phyloP scores from a whole-genome alignment of 2,113 vertebrate genomes.

The Copsychus sechellarum region DNA sequence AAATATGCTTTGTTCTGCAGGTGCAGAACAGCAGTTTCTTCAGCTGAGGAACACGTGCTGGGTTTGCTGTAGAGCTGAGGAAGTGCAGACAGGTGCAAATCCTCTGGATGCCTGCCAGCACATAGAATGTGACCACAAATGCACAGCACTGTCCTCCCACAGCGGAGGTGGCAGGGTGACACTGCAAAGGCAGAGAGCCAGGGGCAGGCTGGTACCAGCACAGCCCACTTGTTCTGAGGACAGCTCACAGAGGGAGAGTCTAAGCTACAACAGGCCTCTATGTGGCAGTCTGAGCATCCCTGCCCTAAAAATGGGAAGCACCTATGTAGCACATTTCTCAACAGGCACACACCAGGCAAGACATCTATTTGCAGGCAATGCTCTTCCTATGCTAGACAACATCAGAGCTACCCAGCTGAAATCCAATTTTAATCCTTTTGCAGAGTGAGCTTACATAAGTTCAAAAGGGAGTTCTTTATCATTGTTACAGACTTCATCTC shows the following conservation, averaged over 20 bases:
- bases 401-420: neutral
- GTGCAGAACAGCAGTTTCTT: neutral
- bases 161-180: neutral
- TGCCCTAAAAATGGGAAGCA: neutral
- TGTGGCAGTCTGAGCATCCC: neutral
- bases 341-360: neutral
- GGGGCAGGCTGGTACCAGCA: neutral
- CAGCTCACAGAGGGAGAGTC: neutral
- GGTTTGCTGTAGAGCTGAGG: neutral
- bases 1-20: neutral
- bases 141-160: neutral
- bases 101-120: neutral
- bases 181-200: neutral
- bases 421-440: neutral
- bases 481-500: neutral
- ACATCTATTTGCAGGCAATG: neutral
- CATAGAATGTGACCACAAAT: neutral
- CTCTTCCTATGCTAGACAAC: neutral
- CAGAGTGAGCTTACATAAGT: neutral
- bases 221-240: neutral
- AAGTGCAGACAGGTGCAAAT: neutral
- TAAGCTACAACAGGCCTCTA: neutral
- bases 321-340: neutral
- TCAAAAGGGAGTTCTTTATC: neutral
- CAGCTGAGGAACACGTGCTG: neutral